phyloP scores from a whole-genome alignment of 2,113 vertebrate species.

The Emydocephalus ijimae region DNA sequence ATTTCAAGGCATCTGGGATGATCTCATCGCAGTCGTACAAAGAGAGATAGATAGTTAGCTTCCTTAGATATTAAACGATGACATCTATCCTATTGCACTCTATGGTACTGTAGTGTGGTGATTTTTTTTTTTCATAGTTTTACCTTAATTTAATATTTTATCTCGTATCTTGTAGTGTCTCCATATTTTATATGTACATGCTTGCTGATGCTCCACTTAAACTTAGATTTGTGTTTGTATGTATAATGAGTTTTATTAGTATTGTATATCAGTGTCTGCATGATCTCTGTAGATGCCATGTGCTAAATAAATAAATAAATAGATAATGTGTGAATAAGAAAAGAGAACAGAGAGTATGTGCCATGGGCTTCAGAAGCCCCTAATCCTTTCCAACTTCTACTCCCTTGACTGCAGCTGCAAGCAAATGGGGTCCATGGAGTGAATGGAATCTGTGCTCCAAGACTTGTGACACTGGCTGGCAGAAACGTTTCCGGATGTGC shows the following conservation, averaged over 20 bases:
- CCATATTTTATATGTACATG: too few relatives aligned
- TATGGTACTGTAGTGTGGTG: background rate
- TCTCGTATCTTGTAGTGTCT: background rate
- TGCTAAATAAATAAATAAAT: background rate
- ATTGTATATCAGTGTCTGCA: background rate
- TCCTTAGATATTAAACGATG: background rate
- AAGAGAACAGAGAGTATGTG: background rate
- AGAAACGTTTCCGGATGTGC: conserved; percentile 94
- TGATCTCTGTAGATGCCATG: background rate
- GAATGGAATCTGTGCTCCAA: conserved; percentile 97
- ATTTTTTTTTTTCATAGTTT: background rate
- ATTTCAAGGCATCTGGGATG: background rate
- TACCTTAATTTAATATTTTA: background rate
- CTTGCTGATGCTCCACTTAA: background rate
- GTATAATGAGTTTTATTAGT: background rate
- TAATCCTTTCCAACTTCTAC: background rate
- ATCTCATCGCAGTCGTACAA: background rate
- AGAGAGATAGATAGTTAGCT: background rate
- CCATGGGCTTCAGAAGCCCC: background rate
- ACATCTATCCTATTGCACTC: background rate
- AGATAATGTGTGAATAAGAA: background rate
- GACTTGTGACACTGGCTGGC: conserved; percentile 94
- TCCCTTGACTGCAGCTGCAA: conserved; percentile 70
- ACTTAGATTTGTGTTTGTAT: background rate
- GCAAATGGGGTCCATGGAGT: conserved; percentile 96